phyloP scores from a whole-genome alignment of 2,113 vertebrate species.

The Origma solitaria region DNA sequence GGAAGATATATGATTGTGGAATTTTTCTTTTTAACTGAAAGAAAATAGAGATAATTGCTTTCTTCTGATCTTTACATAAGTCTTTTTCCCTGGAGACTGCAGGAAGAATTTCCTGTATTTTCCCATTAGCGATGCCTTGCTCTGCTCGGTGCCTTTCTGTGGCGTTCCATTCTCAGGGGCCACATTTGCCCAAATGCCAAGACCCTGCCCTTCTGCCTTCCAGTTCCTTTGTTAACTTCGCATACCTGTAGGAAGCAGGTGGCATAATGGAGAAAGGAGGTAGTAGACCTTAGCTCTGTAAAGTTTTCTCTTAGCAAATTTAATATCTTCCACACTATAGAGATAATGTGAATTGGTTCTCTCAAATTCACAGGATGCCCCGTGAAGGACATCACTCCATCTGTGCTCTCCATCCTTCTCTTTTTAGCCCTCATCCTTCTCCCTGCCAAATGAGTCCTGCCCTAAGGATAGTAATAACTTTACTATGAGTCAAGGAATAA shows the following conservation, averaged over 20 bases:
- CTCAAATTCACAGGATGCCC: background rate
- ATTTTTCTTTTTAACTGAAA: background rate
- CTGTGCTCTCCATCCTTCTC: background rate
- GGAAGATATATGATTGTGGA: background rate
- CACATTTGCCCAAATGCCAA: background rate
- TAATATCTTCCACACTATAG: background rate
- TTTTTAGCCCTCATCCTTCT: background rate
- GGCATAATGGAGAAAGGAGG: background rate
- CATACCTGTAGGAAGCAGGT: background rate
- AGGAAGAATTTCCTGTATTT: background rate
- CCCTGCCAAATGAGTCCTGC: background rate
- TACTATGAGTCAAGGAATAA: background rate
- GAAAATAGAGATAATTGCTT: background rate
- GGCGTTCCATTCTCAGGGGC: background rate
- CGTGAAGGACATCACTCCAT: background rate
- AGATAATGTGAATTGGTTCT: background rate
- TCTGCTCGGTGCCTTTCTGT: background rate
- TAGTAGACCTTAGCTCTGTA: background rate
- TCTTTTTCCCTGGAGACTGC: background rate
- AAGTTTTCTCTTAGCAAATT: background rate
- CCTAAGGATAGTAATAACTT: background rate
- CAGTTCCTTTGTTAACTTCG: background rate
- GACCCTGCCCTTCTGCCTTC: background rate
- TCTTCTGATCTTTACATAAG: background rate
- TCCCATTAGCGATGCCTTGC: accelerated